phyloP scores from a whole-genome alignment of 2,888 invertebrate genomes.

The Acholoe squamosa region DNA sequence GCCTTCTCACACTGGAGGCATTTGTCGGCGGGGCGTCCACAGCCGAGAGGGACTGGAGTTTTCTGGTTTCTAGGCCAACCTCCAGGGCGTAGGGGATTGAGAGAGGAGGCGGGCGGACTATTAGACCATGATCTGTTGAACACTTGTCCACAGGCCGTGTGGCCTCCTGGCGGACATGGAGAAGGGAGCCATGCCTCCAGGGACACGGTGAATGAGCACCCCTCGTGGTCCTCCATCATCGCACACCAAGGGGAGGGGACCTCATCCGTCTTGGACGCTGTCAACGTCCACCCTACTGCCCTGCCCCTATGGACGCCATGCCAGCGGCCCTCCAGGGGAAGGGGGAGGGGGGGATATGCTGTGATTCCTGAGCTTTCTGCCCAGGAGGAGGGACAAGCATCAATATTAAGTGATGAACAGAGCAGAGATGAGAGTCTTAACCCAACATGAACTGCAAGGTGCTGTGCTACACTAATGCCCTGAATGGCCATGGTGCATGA shows the following conservation, averaged over 20 bases:
- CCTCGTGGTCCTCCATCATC: constrained; percentile 54
- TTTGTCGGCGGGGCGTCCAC: not conserved
- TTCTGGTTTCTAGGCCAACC: not conserved
- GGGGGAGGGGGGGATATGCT: not conserved
- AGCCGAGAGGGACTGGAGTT: not conserved
- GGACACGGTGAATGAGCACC: constrained; percentile 10
- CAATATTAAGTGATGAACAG: constrained; percentile 58
- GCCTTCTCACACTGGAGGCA: not conserved
- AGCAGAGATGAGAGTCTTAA: not conserved
- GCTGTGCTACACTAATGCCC: no score
- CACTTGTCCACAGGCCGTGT: constrained; percentile 33
- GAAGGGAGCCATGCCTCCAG: not conserved
- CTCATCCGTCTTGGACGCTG: constrained; percentile 48
- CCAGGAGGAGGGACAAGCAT: constrained; percentile 36
- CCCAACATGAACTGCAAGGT: no score
- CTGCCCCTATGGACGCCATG: not conserved
- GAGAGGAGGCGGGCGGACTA: not conserved
- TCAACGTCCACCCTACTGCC: constrained; percentile 13
- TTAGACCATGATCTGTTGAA: constrained; percentile 60
- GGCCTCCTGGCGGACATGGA: not conserved
- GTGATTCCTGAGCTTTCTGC: constrained; percentile 21
- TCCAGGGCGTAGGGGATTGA: not conserved
- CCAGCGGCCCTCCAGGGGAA: constrained; percentile 4
- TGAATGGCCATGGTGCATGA: no score
- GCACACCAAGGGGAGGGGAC: not conserved